These are phyloP conservation scores for Hydropsyche tenuis DNA, from an alignment of 1,140 invertebrate species.

Conservation along the genomic window DNA sequence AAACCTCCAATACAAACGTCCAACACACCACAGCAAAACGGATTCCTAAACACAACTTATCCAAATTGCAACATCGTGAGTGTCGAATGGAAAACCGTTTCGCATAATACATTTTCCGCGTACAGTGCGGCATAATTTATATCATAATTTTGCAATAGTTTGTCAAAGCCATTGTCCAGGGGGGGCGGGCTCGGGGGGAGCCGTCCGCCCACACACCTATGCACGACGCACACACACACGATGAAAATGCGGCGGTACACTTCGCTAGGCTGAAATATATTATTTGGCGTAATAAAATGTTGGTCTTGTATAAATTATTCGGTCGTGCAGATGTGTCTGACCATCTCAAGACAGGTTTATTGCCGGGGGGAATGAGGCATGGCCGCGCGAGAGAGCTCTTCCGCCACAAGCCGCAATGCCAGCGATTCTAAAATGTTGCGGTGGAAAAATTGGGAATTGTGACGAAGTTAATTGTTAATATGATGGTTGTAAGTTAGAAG, in stretches of 20 bases:
- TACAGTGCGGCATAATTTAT: too few relatives aligned
- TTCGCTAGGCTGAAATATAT: constrained; percentile 37
- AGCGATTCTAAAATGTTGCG: constrained; percentile 30
- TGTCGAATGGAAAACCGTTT: too few relatives aligned
- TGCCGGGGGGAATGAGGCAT: constrained; percentile 43
- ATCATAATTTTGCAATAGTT: not conserved
- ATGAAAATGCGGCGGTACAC: not conserved
- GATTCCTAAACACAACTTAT: too few relatives aligned
- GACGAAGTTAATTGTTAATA: too few relatives aligned
- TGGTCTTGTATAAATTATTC: constrained; percentile 34
- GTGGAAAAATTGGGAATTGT: too few relatives aligned
- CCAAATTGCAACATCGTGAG: too few relatives aligned
- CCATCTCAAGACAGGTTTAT: constrained; percentile 50
- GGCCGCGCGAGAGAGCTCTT: constrained; percentile 30
- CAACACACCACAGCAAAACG: too few relatives aligned
- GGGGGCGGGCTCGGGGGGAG: not conserved
- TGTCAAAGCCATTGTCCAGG: constrained; percentile 16
- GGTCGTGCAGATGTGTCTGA: constrained; percentile 38
- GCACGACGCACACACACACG: not conserved
- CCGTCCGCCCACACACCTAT: not conserved
- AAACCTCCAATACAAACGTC: too few relatives aligned
- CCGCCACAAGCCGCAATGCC: constrained; percentile 25
- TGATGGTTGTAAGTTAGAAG: too few relatives aligned
- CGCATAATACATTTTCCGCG: too few relatives aligned
- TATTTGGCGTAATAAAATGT: constrained; percentile 34